Evolutionary conservation across 2,113 vertebrate genomes (phyloP).

Genomic region (Corvus moneduloides): DNA sequence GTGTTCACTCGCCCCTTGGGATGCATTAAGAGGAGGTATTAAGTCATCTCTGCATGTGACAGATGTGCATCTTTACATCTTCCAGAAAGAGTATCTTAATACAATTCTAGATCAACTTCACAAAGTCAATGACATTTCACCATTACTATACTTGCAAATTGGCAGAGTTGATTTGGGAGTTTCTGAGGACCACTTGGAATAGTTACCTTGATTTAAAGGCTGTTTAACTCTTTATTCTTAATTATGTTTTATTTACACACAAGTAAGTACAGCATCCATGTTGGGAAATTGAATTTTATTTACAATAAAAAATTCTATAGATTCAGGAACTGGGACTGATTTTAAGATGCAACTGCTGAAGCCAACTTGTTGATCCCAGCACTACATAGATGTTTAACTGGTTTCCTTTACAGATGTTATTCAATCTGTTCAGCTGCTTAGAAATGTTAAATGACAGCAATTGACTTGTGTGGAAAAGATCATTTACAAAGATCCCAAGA

Average conservation of each 20-base stretch:
- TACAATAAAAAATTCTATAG: neutral
- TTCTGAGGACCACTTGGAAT: neutral
- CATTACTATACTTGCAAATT: neutral
- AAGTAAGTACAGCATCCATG: neutral
- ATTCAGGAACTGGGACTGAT: neutral
- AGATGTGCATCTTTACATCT: neutral
- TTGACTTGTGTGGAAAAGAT: neutral
- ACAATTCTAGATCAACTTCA: neutral
- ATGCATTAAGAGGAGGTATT: neutral
- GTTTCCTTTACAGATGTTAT: neutral
- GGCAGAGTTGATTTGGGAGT: neutral
- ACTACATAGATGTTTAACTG: neutral
- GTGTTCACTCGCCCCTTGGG: neutral
- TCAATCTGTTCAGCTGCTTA: neutral
- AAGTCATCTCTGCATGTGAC: neutral
- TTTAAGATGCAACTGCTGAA: neutral
- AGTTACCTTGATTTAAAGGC: neutral
- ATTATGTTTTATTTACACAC: neutral
- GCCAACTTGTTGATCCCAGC: neutral
- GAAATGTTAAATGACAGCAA: neutral
- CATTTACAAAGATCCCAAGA: neutral
- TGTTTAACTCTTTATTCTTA: neutral
- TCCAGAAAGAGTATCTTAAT: neutral
- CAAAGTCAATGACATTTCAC: neutral
- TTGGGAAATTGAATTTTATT: neutral